Base-by-base conservation (phyloP, 2,113 vertebrate genomes). In the Ailuropoda melanoleuca region DNA sequence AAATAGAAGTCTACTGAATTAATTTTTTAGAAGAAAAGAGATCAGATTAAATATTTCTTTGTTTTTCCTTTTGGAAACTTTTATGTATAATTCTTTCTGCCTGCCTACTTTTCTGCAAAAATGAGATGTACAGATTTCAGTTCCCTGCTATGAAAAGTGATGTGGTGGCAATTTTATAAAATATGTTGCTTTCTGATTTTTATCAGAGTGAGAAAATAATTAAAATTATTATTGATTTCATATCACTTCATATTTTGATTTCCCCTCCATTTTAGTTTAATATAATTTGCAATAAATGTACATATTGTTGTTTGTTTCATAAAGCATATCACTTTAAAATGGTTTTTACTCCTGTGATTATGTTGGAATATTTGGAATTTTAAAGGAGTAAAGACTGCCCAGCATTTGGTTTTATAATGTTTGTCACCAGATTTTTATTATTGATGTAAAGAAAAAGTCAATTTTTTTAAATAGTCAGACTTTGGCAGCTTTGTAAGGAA, bases 271-370 rank as follows among this genome's bases (percentile, higher is more conserved):
- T 98, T 98, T 99, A 98, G 98, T 98, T 99, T 99, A 99, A 99
- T 99, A 99, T 99, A 99, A 99, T 99, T 99, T 99, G 98, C 98
- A 99, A 99, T 99, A 99, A 99, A 97, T 99, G 99, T 99, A 99
- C 99, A 99, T 99, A 99, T 98, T 98, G 98, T 98, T 98, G 98
- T 99, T 98, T 99, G 98, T 99, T 99, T 99, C 98, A 98, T 99
- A 98, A 98, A 98, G 97, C 98, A 98, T 99, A 99, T 99, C 98
- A 99, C 98, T 99, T 98, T 98, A 98, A 99, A 99, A 80, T 98
- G 91, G 98, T 98, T 98, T 99, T 99, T 98, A 98, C 98, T 99
- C 98, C 98, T 98, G 46, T 72, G 18, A 96, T 99, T 98, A 98
- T 98, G 98, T 98, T 99, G 98, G 98, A 98, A 99, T 99, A 99